These are phyloP conservation scores for Lottia scabra DNA, from an alignment of 2,888 invertebrate species.

Conservation along the genomic window DNA sequence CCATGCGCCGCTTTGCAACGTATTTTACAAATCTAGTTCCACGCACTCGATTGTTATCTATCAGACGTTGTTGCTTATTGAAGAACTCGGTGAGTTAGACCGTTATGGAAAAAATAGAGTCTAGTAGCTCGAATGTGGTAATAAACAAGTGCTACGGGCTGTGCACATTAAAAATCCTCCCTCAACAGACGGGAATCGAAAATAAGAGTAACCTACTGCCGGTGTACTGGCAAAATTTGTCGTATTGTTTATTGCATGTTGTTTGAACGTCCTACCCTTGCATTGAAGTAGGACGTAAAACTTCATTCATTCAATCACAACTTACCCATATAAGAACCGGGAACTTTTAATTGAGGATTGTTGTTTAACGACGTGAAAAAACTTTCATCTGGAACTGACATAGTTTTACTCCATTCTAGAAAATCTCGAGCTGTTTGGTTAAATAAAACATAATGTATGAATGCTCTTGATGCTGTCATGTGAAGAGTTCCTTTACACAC, in stretches of 20 bases:
- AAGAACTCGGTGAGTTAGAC: too few relatives aligned
- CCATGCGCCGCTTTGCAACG: too few relatives aligned
- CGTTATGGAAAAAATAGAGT: too few relatives aligned
- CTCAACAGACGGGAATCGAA: too few relatives aligned
- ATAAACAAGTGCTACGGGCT: too few relatives aligned
- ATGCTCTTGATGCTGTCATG: constrained; percentile 5
- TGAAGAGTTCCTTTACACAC: constrained; percentile 7
- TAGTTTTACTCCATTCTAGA: background rate
- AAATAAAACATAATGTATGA: constrained; percentile 5
- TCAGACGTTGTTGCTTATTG: too few relatives aligned
- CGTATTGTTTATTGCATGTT: background rate
- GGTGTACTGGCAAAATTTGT: background rate
- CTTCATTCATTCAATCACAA: background rate
- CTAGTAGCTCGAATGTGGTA: too few relatives aligned
- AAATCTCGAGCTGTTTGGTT: too few relatives aligned
- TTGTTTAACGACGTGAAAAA: constrained; percentile 13
- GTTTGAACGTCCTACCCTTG: background rate
- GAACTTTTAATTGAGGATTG: background rate
- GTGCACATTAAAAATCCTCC: too few relatives aligned
- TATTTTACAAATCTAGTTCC: too few relatives aligned
- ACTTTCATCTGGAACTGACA: constrained; percentile 10
- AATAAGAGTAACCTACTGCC: too few relatives aligned
- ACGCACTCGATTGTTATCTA: too few relatives aligned
- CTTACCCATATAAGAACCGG: constrained; percentile 7
- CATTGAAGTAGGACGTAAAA: background rate